phyloP scores from a whole-genome alignment of 2,113 vertebrate genomes.

The Regulus satrapa region DNA sequence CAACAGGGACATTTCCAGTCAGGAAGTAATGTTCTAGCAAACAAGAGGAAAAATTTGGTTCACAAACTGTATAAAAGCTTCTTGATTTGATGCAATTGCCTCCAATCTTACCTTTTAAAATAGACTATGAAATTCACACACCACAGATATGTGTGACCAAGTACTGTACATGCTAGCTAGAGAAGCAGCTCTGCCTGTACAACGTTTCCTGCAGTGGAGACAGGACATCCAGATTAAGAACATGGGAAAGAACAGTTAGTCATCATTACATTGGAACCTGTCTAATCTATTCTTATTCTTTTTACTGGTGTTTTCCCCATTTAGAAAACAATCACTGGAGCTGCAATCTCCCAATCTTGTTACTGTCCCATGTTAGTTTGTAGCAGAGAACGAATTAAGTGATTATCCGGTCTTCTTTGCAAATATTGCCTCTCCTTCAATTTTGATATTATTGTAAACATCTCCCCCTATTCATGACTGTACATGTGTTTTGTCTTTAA shows the following conservation, averaged over 20 bases:
- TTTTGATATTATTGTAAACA: background rate
- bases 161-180: background rate
- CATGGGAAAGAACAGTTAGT: background rate
- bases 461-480: background rate
- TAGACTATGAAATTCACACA: background rate
- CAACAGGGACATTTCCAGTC: background rate
- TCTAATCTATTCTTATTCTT: background rate
- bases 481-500: background rate
- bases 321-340: background rate
- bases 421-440: background rate
- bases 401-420: background rate
- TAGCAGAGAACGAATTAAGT: background rate
- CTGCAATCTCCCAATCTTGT: background rate
- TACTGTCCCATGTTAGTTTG: background rate
- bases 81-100: background rate
- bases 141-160: background rate
- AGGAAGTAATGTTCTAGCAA: background rate
- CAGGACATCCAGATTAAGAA: background rate
- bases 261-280: background rate
- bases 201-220: background rate
- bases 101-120: background rate
- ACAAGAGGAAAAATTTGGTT: background rate
- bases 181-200: background rate
- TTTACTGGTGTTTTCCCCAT: background rate
- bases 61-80: background rate